These are phyloP conservation scores for Cyphomyrus discorhynchus DNA, from an alignment of 2,113 vertebrate species.

Conservation along the genomic window DNA sequence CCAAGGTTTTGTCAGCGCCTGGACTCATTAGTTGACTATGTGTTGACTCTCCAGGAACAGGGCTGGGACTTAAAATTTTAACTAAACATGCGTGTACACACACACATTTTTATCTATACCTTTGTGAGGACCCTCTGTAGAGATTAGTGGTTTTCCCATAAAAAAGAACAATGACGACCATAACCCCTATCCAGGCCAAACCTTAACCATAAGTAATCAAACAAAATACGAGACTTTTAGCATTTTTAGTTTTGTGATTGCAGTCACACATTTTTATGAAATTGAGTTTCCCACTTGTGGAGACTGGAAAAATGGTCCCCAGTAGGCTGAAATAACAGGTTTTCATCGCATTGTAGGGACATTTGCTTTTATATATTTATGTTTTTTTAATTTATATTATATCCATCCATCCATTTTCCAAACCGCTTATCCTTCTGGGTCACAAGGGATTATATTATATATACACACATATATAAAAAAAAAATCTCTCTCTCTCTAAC, in stretches of 20 bases:
- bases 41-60: not conserved
- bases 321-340: not conserved
- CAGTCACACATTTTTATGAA: not conserved
- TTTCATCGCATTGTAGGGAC: not conserved
- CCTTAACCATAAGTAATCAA: not conserved
- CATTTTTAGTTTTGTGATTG: not conserved
- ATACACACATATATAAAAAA: not conserved
- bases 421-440: too few species aligned
- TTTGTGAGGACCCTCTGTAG: too few species aligned
- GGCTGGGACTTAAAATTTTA: not conserved
- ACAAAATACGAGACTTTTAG: not conserved
- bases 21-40: too few species aligned
- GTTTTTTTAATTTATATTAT: too few species aligned
- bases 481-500: too few species aligned
- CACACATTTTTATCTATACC: too few species aligned
- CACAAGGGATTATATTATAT: not conserved
- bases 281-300: not conserved
- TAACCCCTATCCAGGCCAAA: too few species aligned
- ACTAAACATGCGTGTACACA: not conserved
- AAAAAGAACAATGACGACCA: too few species aligned
- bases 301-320: not conserved
- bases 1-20: too few species aligned
- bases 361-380: not conserved
- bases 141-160: too few species aligned
- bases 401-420: too few species aligned